Conservation (phyloP, 2,797 vertebrate species). For the Glossophaga mutica region DNA sequence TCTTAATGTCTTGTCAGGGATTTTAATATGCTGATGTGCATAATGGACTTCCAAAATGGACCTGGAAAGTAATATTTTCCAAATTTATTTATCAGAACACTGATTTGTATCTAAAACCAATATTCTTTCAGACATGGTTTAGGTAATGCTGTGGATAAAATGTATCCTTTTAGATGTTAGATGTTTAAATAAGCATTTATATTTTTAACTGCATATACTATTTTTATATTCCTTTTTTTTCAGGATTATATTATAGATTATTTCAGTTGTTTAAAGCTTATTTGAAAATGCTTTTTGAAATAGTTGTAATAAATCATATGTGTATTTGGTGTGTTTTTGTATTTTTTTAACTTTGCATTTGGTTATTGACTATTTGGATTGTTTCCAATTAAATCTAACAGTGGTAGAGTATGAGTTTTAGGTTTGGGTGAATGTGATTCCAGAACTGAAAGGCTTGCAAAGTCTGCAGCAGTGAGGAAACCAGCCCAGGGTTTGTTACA, state of each 20-base stretch:
- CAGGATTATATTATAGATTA: not conserved
- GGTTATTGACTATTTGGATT: not conserved
- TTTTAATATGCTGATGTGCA: not conserved
- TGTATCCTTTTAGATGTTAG: not conserved
- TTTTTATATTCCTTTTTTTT: not conserved
- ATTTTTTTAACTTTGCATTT: constrained; percentile 9
- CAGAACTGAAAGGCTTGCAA: not conserved
- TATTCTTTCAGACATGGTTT: not conserved
- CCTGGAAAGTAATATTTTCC: not conserved
- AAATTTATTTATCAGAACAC: not conserved
- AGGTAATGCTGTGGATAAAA: not conserved
- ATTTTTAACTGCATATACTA: not conserved
- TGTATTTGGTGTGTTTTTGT: not conserved
- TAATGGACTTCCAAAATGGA: not conserved
- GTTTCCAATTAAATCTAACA: not conserved
- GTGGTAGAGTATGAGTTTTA: not conserved
- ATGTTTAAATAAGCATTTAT: not conserved
- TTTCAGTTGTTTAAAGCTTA: not conserved
- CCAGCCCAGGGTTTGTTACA: not conserved
- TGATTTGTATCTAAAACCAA: not conserved
- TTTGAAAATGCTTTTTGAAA: constrained; percentile 25
- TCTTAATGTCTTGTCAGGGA: not conserved
- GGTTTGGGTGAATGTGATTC: not conserved
- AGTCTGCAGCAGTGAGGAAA: not conserved
- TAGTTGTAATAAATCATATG: not conserved